Evolutionary conservation across 2,113 vertebrate species (phyloP).

Genomic region (Ciconia stormi): DNA sequence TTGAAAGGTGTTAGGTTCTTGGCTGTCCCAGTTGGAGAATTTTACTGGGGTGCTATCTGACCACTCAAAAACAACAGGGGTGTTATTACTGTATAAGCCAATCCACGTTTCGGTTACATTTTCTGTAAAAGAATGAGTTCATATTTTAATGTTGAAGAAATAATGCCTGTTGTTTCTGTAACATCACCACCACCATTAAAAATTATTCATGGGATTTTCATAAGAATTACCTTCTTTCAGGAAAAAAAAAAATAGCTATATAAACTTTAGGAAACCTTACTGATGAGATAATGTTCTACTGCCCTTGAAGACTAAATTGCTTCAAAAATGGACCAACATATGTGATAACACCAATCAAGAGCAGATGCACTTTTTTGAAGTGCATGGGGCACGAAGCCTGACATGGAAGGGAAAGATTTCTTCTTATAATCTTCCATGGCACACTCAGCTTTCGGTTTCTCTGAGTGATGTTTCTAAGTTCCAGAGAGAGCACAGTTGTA

Average conservation of each 20-base stretch:
- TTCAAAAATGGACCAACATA: not conserved
- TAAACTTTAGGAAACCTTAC: not conserved
- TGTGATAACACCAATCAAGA: not conserved
- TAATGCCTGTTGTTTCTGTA: not conserved
- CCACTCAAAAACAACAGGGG: conserved; percentile 81
- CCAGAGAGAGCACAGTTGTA: not conserved
- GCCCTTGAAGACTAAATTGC: not conserved
- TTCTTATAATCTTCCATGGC: not conserved
- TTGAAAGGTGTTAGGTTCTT: conserved; percentile 79
- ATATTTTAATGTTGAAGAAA: not conserved
- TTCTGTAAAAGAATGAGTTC: conserved; percentile 71
- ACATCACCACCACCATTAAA: not conserved
- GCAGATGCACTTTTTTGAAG: not conserved
- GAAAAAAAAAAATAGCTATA: not conserved
- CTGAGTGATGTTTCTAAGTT: not conserved
- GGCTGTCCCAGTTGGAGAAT: conserved; percentile 85
- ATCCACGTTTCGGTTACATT: conserved; percentile 85
- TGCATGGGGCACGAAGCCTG: not conserved
- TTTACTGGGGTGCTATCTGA: conserved; percentile 80
- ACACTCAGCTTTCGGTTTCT: not conserved
- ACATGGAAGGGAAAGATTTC: not conserved
- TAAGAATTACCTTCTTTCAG: not conserved
- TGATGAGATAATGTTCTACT: not conserved
- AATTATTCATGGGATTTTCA: not conserved
- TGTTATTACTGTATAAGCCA: conserved; percentile 80